phyloP scores from a whole-genome alignment of 2,797 vertebrate species.

The Lemur catta region DNA sequence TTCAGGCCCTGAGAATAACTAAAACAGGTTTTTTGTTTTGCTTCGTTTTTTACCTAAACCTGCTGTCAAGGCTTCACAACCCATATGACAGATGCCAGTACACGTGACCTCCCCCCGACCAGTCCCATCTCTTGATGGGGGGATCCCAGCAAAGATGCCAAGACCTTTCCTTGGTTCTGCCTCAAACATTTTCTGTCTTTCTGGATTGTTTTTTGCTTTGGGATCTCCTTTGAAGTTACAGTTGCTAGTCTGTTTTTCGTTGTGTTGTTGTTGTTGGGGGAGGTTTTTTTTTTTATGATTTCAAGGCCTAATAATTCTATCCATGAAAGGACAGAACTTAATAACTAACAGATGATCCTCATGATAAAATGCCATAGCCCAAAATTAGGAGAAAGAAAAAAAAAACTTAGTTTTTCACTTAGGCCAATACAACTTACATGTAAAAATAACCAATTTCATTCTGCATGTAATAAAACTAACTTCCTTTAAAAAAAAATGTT shows the following conservation, averaged over 20 bases:
- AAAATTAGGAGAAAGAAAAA: slow-evolving; percentile 1
- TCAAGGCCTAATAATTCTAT: slow-evolving; percentile 27
- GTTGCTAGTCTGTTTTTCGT: slow-evolving; percentile 38
- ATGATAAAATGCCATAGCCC: slow-evolving; percentile 8
- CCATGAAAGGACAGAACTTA: slow-evolving; percentile 41
- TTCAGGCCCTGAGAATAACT: not conserved
- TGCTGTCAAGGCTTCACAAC: slow-evolving; percentile 20
- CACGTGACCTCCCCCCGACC: not conserved
- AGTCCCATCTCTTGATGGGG: not conserved
- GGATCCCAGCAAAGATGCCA: not conserved
- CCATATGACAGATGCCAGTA: not conserved
- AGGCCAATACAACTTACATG: not conserved
- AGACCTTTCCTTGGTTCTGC: not conserved
- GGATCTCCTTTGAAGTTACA: slow-evolving; percentile 70
- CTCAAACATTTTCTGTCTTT: not conserved
- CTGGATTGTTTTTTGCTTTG: slow-evolving; percentile 9
- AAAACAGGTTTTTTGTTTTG: not conserved
- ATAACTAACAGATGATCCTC: slow-evolving; percentile 64
- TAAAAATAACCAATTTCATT: slow-evolving; percentile 34
- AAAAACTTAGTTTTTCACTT: slow-evolving; percentile 19
- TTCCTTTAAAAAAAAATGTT: not conserved
- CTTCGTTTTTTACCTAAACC: not conserved
- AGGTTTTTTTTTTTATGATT: not conserved
- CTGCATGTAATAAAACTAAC: slow-evolving; percentile 27
- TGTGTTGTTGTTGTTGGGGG: not conserved